These are phyloP conservation scores for Lacerta viridis DNA, from an alignment of 2,797 vertebrate genomes.

Conservation along the genomic window DNA sequence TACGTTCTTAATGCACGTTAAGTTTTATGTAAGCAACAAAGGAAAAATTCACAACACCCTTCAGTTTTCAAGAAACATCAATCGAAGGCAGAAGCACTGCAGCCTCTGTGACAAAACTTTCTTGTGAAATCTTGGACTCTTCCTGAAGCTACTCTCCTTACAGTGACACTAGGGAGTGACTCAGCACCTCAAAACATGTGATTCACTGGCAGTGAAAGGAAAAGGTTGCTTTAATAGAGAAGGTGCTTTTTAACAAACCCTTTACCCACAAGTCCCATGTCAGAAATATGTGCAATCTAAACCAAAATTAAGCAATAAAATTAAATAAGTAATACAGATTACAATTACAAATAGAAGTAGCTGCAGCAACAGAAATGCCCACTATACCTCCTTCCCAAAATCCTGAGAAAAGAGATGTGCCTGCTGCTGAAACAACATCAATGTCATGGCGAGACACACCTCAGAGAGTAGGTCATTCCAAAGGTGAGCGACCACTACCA, in stretches of 20 bases:
- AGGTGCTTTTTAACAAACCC: background rate
- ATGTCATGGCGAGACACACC: too few relatives aligned
- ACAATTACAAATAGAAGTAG: too few relatives aligned
- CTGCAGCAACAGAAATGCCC: too few relatives aligned
- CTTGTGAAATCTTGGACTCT: conserved; percentile 35
- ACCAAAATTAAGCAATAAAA: too few relatives aligned
- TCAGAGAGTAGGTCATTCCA: too few relatives aligned
- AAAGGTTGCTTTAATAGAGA: conserved; percentile 26
- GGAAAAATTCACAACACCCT: background rate
- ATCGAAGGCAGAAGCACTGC: conserved; percentile 29
- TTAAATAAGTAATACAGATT: too few relatives aligned
- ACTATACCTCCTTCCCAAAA: too few relatives aligned
- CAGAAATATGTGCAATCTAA: too few relatives aligned
- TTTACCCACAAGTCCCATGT: too few relatives aligned
- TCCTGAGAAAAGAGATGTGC: too few relatives aligned
- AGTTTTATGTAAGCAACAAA: background rate
- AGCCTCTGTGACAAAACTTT: background rate
- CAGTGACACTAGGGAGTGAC: background rate
- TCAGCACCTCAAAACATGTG: conserved; percentile 6
- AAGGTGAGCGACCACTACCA: too few relatives aligned
- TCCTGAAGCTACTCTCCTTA: conserved; percentile 33
- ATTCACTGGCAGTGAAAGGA: conserved; percentile 23
- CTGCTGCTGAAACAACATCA: too few relatives aligned
- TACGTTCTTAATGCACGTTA: background rate
- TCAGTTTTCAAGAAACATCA: conserved; percentile 41